phyloP scores from a whole-genome alignment of 2,888 invertebrate genomes.

The Epinotia demarniana region DNA sequence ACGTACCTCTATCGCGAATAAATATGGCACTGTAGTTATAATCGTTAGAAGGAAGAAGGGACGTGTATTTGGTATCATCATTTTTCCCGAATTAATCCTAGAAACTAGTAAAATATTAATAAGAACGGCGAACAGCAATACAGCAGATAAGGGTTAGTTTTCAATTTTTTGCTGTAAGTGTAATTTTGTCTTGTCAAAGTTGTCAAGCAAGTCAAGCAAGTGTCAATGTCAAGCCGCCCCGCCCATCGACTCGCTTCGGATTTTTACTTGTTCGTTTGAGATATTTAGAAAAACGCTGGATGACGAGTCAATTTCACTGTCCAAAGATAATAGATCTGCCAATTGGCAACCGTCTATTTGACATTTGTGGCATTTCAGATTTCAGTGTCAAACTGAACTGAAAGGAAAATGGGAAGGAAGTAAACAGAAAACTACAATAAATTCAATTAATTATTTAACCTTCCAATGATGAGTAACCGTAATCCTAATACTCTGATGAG shows the following conservation, averaged over 20 bases:
- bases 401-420: slow-evolving; percentile 39
- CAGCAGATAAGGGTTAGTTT: background rate
- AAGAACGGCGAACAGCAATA: slow-evolving; percentile 4
- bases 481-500: slow-evolving; percentile 91
- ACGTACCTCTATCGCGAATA: slow-evolving; percentile 47
- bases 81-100: background rate
- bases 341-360: slow-evolving; percentile 1
- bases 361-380: slow-evolving; percentile 16
- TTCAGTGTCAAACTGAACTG: slow-evolving; percentile 36
- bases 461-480: slow-evolving; percentile 87
- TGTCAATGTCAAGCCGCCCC: background rate
- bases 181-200: too few species aligned
- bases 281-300: slow-evolving; percentile 12
- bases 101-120: background rate
- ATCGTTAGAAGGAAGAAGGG: slow-evolving; percentile 12
- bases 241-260: background rate
- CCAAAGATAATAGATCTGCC: background rate
- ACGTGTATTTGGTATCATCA: slow-evolving; percentile 18
- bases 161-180: slow-evolving; percentile 24
- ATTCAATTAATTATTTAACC: slow-evolving; percentile 49
- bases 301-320: background rate
- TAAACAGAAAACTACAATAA: slow-evolving; percentile 34
- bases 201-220: background rate
- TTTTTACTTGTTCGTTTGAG: background rate
- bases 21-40: slow-evolving; percentile 20